A percentile compares a stretch with the other conserved stretches of the same genome.
Conservation (phyloP, 2,113 vertebrate species). For the Cryptoleucopteryx plumbea region DNA sequence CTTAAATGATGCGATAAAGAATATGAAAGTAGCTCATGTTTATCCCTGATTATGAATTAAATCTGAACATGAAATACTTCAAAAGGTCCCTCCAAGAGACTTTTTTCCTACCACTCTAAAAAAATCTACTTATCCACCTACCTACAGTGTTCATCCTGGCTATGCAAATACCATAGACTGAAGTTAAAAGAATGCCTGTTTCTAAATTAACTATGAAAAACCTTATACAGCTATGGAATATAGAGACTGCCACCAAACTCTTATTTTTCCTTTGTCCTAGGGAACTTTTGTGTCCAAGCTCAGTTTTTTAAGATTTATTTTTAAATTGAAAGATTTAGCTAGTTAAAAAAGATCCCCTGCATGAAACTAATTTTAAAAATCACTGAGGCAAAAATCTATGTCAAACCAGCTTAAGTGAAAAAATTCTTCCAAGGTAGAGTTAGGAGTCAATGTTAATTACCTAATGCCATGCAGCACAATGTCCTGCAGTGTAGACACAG, state of each 20-base stretch:
- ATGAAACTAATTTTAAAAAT: neutral
- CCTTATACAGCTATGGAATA: neutral
- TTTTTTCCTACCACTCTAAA: neutral
- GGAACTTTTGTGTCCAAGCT: neutral
- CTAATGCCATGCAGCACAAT: neutral
- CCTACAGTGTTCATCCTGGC: neutral
- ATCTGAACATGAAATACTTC: neutral
- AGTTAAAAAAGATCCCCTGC: neutral
- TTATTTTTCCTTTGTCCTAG: neutral
- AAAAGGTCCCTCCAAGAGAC: neutral
- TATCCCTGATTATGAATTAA: neutral
- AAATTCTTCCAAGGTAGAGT: neutral
- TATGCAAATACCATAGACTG: neutral
- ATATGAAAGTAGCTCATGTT: neutral
- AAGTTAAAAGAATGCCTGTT: neutral
- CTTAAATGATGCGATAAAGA: neutral
- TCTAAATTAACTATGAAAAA: neutral
- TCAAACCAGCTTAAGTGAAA: neutral
- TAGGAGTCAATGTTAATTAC: neutral
- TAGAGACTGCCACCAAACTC: neutral
- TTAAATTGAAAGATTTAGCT: neutral
- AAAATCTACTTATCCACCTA: neutral
- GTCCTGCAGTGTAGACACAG: neutral
- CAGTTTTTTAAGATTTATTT: neutral
- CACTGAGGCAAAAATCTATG: neutral